These are phyloP conservation scores for Microctenopoma steveboyesi DNA, from an alignment of 2,797 vertebrate species.

Conservation along the genomic window DNA sequence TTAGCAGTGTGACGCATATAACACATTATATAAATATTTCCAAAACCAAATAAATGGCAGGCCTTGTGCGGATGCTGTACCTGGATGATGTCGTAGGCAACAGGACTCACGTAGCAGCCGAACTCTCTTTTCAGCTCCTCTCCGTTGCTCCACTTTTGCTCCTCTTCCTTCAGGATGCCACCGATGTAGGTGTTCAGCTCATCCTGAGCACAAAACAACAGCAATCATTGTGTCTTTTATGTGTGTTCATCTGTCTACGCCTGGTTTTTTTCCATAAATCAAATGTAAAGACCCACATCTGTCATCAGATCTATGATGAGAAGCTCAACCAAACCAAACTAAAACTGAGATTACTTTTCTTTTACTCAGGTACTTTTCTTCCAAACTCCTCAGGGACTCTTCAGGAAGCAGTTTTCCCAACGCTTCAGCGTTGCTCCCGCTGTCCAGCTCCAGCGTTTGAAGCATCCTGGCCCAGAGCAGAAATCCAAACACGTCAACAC, in stretches of 20 bases:
- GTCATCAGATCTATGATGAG: no score
- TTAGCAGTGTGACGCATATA: no score
- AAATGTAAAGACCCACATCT: no score
- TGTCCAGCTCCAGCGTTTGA: conserved; percentile 77
- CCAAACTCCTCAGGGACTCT: conserved; percentile 74
- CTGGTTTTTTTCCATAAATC: no score
- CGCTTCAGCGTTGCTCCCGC: conserved; percentile 70
- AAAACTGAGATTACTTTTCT: conserved; percentile 78
- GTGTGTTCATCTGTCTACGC: no score
- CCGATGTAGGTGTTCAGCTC: conserved; percentile 72
- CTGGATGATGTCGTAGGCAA: conserved; percentile 89
- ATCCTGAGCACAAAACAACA: conserved; percentile 61
- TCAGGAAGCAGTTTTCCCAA: conserved; percentile 86
- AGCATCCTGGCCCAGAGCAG: conserved; percentile 81
- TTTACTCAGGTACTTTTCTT: conserved; percentile 80
- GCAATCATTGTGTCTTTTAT: no score
- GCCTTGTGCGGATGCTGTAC: conserved; percentile 67
- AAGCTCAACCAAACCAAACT: no score
- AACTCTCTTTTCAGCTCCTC: conserved; percentile 79
- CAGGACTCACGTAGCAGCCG: conserved; percentile 80
- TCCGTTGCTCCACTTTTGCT: conserved; percentile 77
- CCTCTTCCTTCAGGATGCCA: conserved; percentile 80
- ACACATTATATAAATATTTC: no score
- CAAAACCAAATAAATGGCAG: no score
- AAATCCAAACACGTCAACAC: background rate